Evolutionary conservation across 2,797 vertebrate genomes (phyloP), one percentile per base, ranked within the genome.

Genomic region (Phylloscopus collybita): DNA sequence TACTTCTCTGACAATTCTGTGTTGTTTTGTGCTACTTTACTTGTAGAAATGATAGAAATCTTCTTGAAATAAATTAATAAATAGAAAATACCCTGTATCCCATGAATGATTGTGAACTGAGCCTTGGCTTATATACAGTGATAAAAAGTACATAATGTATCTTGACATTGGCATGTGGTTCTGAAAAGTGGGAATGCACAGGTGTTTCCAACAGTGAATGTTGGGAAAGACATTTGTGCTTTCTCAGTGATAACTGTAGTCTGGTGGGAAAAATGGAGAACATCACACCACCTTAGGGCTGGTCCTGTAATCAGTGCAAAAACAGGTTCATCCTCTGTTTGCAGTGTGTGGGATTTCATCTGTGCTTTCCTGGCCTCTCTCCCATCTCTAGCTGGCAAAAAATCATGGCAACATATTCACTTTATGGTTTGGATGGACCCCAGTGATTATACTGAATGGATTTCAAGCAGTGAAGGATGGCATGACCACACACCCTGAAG

Each of bases 391-490:
- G 96, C 45, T 95, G 86, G 96, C 96, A 92, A 94, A 94, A 95
- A 82, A 10, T 82, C 65, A 96, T 27, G 95, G 95, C 60, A 95
- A 96, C 27, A 29, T 96, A 54, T 95, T 95, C 78, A 97, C 96
- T 7, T 64, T 97, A 50, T 97, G 96, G 96, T 95, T 97, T 85
- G 96, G 95, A 47, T 30, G 67, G 90, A 17, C 80, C 38, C 95
- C 96, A 19, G 93, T 96, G 29, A 8, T 97, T 0, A 2, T 97
- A 44, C 47, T 97, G 78, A 96, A 95, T 59, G 96, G 96, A 50
- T 97, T 87, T 82, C 83, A 95, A 60, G 96, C 96, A 22, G 95
- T 97, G 72, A 96, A 95, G 57, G 93, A 95, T 51, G 96, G 96
- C 11, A 90, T 96, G 96, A 97, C 95, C 38, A 82, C 1, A 0